phyloP scores from a whole-genome alignment of 2,888 invertebrate genomes.

The Pteria penguin region DNA sequence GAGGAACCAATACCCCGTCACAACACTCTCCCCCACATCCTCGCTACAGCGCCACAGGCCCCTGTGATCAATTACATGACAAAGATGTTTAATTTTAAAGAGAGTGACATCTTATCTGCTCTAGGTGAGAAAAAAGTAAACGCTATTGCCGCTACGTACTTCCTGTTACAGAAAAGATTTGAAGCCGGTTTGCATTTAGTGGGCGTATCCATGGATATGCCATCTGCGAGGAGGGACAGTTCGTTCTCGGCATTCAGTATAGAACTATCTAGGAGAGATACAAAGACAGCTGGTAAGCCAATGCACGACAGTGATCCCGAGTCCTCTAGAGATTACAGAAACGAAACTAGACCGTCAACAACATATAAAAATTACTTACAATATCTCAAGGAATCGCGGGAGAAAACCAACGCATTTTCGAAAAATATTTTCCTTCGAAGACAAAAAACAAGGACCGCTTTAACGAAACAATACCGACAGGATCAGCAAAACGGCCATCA shows the following conservation, averaged over 20 bases:
- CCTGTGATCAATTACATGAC: constrained; percentile 65
- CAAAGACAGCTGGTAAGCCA: not conserved
- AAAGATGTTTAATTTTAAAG: constrained; percentile 60
- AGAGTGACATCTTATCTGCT: constrained; percentile 65
- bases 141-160: constrained; percentile 63
- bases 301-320: not conserved
- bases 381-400: constrained; percentile 52
- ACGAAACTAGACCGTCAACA: constrained; percentile 1
- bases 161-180: constrained; percentile 54
- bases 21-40: constrained; percentile 53
- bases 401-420: constrained; percentile 41
- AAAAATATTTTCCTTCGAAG: constrained; percentile 48
- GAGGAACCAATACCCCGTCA: constrained; percentile 53
- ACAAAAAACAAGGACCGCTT: constrained; percentile 46
- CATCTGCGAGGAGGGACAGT: constrained; percentile 13
- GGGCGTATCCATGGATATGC: constrained; percentile 35
- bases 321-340: not conserved
- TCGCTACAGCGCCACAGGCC: constrained; percentile 54
- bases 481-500: constrained; percentile 38
- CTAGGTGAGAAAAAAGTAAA: constrained; percentile 66
- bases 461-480: constrained; percentile 39
- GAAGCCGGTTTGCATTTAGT: constrained; percentile 54
- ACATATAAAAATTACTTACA: constrained; percentile 54
- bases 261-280: constrained; percentile 21
- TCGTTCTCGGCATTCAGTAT: constrained; percentile 31